Base-by-base conservation (phyloP, 92 coral and sea anemone genomes). In the Heliopora coerulea region DNA sequence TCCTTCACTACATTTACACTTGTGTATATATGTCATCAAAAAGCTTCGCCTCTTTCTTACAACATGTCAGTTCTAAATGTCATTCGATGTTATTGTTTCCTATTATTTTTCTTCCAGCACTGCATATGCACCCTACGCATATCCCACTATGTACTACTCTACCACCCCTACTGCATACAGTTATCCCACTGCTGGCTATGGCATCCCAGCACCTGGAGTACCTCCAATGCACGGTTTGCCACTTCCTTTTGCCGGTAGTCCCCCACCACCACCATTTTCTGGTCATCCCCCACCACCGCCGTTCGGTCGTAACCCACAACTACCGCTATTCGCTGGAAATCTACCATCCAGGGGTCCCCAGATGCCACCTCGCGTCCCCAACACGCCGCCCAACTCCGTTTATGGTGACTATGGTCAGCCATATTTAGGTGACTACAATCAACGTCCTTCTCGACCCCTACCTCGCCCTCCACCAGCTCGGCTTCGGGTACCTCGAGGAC, bases 151-250 rank as follows among this genome's bases (percentile, higher is more conserved):
- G 72, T 65, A 29, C 48, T 75, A 68, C 56, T 64, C 62, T 17
- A 57, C 26, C 20, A 31, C 59, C 4, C 40, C 63, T 29, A 70
- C 29, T n/a, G 42, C 82, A 49, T 64, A 62, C 24, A 74, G 77
- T 46, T 86, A 73, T 60, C 89, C 82, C n/a, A 75, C 85, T 10
- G 54, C 66, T 40, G 49, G 44, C 20, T 70, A 70, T 54, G 77
- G 68, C 31, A 46, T 39, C 34, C 57, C 79, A 28, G 62, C 69
- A n/a, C 61, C 83, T 24, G 59, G 72, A 24, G 39, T 62, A 52
- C 52, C 52, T 6, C 74, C 74, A 2, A 67, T 67, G 74, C 54
- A 46, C 24, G 74, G 59, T 29, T 15, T 42, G 39, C 70, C 25
- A 63, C 70, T 52, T 3, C 8, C 48, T 19, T 72, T 64, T 26